Conservation (phyloP, 2,888 invertebrate genomes). For the Hydraecia micacea region DNA sequence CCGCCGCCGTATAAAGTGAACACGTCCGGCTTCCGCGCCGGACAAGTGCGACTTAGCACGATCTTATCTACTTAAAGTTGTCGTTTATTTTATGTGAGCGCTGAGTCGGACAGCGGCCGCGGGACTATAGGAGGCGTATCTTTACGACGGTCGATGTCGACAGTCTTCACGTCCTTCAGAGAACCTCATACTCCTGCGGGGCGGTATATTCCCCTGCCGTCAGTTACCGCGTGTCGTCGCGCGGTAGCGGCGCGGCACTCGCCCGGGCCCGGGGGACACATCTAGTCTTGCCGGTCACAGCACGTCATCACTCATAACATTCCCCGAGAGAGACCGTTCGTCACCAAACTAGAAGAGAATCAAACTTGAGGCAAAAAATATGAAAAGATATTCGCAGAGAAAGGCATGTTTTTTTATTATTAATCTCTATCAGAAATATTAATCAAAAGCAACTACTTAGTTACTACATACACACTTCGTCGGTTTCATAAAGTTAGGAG, state of each 20-base stretch:
- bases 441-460: not conserved
- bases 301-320: conserved; percentile 44
- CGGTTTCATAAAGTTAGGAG: not conserved
- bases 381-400: not conserved
- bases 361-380: conserved; percentile 2
- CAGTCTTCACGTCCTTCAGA: conserved; percentile 68
- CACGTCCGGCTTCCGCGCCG: conserved; percentile 55
- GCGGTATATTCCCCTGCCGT: conserved; percentile 32
- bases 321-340: conserved; percentile 29
- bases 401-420: not conserved
- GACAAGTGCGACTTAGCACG: conserved; percentile 73
- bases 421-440: not conserved
- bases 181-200: conserved; percentile 65
- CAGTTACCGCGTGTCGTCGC: conserved; percentile 21
- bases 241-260: not conserved
- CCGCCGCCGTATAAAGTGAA: conserved; percentile 67
- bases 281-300: conserved; percentile 10
- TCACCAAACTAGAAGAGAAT: not conserved
- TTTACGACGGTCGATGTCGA: conserved; percentile 71
- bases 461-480: not conserved
- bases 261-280: conserved; percentile 20
- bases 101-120: conserved; percentile 25
- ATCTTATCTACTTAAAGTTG: conserved; percentile 73
- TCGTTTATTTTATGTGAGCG: conserved; percentile 73
- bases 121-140: conserved; percentile 68